Evolutionary conservation across 2,797 vertebrate species (phyloP).

Genomic region (Tachyglossus aculeatus): DNA sequence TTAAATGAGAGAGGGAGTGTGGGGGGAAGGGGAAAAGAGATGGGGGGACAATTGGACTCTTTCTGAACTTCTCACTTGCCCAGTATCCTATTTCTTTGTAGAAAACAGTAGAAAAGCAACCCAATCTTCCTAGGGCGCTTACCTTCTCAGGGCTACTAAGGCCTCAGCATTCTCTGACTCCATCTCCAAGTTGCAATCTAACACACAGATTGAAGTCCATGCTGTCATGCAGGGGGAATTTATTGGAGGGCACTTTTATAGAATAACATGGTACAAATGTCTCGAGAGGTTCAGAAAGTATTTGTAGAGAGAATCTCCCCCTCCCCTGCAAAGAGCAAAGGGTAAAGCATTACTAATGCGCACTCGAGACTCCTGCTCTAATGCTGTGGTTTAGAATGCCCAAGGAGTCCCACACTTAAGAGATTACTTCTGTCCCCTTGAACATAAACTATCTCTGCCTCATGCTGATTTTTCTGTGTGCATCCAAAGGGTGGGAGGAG

Average conservation of each 20-base stretch:
- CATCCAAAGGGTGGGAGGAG: constrained; percentile 4
- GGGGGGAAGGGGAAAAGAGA: too few relatives aligned
- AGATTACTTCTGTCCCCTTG: constrained; percentile 52
- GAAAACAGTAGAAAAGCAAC: too few relatives aligned
- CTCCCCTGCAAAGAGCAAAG: constrained; percentile 38
- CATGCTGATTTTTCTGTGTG: neutral
- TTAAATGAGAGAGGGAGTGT: too few relatives aligned
- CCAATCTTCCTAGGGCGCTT: too few relatives aligned
- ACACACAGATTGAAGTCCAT: neutral
- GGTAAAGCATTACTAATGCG: constrained; percentile 40
- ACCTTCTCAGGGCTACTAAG: too few relatives aligned
- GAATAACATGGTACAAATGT: neutral
- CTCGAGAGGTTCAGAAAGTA: constrained; percentile 39
- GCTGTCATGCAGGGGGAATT: constrained; percentile 20
- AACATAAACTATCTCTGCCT: constrained; percentile 24
- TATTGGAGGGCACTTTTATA: constrained; percentile 8
- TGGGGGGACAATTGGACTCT: too few relatives aligned
- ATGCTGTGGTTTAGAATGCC: constrained; percentile 33
- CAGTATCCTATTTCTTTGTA: too few relatives aligned
- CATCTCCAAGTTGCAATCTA: neutral
- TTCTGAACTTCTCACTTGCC: too few relatives aligned
- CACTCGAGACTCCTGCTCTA: constrained; percentile 23
- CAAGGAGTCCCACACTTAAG: constrained; percentile 36
- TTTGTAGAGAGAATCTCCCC: constrained; percentile 18
- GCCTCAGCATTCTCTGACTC: neutral